Evolutionary conservation across 1,140 invertebrate genomes (phyloP).

Genomic region (Drosophila ananassae): DNA sequence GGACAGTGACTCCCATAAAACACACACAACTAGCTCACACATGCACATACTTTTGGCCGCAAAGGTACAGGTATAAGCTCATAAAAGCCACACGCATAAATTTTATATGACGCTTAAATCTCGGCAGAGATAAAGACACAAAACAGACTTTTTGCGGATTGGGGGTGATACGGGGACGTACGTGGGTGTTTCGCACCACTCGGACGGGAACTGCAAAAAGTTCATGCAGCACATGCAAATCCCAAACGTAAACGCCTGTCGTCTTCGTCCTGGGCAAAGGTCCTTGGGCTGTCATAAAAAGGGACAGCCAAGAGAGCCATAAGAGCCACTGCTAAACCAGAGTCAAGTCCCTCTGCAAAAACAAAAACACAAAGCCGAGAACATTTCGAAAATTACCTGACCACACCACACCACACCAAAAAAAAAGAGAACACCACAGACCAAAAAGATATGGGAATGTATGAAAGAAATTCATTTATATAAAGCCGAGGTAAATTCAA

Average conservation of each 20-base stretch:
- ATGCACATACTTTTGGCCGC: constrained; percentile 16
- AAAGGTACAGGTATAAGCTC: constrained; percentile 27
- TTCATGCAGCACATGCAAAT: constrained; percentile 74
- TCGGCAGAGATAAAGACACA: constrained; percentile 61
- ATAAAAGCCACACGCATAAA: constrained; percentile 74
- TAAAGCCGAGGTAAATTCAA: constrained; percentile 41
- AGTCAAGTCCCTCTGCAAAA: constrained; percentile 59
- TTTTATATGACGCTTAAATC: constrained; percentile 80
- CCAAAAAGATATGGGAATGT: background rate
- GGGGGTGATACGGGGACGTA: background rate
- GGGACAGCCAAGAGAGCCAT: constrained; percentile 54
- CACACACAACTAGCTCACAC: constrained; percentile 27
- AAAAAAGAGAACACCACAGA: background rate
- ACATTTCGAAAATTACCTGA: constrained; percentile 78
- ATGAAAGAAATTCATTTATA: constrained; percentile 24
- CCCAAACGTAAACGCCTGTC: constrained; percentile 75
- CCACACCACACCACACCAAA: constrained; percentile 28
- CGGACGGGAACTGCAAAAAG: constrained; percentile 36
- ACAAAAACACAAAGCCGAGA: constrained; percentile 18
- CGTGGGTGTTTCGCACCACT: background rate
- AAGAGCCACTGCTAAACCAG: constrained; percentile 64
- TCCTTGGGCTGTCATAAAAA: constrained; percentile 62
- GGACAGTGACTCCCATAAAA: constrained; percentile 46
- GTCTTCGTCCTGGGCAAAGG: constrained; percentile 46
- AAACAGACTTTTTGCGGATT: constrained; percentile 6